Evolutionary conservation across 2,113 vertebrate genomes (phyloP).

Genomic region (Irena cyanogastra): DNA sequence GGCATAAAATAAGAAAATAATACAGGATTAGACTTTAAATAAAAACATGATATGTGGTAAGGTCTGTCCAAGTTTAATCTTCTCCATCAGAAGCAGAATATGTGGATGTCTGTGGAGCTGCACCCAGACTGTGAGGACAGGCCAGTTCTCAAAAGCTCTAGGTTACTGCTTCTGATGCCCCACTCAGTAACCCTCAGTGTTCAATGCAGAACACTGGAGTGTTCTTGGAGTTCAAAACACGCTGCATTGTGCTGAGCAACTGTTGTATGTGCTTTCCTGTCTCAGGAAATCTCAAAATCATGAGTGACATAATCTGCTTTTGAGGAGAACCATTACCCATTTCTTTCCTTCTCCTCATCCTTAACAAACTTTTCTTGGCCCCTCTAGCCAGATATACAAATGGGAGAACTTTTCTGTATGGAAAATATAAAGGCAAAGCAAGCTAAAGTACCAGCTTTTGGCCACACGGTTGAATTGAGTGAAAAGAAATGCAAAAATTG

Average conservation of each 20-base stretch:
- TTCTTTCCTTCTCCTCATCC: background rate
- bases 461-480: background rate
- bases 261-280: background rate
- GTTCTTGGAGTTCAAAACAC: background rate
- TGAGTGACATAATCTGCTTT: background rate
- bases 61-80: background rate
- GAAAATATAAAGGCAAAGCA: background rate
- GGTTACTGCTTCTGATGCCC: background rate
- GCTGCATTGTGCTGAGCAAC: background rate
- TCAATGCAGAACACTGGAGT: no score
- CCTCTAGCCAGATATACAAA: background rate
- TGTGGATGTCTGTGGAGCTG: background rate
- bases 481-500: background rate
- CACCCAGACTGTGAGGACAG: background rate
- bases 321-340: background rate
- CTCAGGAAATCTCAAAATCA: background rate
- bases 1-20: background rate
- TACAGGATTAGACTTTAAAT: background rate
- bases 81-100: background rate
- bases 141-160: background rate
- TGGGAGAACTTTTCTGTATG: background rate
- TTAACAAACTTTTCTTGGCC: background rate
- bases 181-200: accelerated
- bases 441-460: background rate
- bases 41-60: background rate